Evolutionary conservation across 2,888 invertebrate genomes (phyloP).

Genomic region (Drosophila flavopinicola): DNA sequence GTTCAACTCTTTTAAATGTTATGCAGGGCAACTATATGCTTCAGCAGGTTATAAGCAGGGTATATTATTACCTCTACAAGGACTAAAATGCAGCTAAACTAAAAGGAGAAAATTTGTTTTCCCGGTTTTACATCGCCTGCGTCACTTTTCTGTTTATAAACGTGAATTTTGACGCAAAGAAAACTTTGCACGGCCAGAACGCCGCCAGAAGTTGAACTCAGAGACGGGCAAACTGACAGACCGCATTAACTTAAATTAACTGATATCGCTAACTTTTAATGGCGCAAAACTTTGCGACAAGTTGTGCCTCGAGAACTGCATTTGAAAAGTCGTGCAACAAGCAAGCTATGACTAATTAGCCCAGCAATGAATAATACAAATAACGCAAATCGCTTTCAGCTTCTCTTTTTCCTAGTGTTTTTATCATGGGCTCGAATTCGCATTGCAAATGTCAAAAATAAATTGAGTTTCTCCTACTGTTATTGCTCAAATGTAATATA

Average conservation of each 20-base stretch:
- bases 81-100: constrained; percentile 9
- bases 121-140: constrained; percentile 5
- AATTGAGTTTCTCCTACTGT: constrained; percentile 26
- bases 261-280: constrained; percentile 35
- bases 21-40: too few species aligned
- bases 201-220: not conserved
- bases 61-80: constrained; percentile 8
- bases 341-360: not conserved
- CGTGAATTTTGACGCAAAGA: constrained; percentile 20
- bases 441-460: constrained; percentile 16
- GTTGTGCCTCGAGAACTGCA: constrained; percentile 6
- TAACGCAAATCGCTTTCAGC: not conserved
- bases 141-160: constrained; percentile 16
- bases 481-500: constrained; percentile 32
- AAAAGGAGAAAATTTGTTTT: constrained; percentile 5
- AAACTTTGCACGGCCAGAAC: constrained; percentile 3
- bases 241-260: constrained; percentile 36
- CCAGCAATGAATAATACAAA: not conserved
- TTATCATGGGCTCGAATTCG: not conserved
- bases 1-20: too few species aligned
- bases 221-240: constrained; percentile 15
- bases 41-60: constrained; percentile 22
- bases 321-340: constrained; percentile 7
- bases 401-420: not conserved
- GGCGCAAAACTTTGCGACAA: constrained; percentile 17